Evolutionary conservation across 2,113 vertebrate species (phyloP).

Genomic region (Peromyscus maniculatus): DNA sequence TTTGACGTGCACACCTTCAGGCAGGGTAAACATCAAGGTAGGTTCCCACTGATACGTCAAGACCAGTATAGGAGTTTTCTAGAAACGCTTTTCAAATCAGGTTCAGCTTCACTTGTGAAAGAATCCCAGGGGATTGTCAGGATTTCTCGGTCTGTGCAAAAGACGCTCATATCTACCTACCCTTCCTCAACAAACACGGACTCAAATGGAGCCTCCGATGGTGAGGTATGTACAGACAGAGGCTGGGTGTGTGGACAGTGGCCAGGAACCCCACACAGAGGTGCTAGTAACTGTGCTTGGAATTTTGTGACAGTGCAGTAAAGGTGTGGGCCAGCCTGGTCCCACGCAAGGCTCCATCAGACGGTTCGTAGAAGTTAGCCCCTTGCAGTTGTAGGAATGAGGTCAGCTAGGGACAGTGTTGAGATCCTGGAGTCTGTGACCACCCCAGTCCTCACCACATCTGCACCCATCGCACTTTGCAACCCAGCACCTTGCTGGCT

Average conservation of each 20-base stretch:
- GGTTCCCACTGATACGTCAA: background rate
- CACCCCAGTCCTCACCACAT: background rate
- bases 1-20: background rate
- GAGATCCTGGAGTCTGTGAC: background rate
- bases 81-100: background rate
- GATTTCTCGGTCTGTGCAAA: background rate
- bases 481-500: background rate
- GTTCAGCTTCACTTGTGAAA: background rate
- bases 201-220: accelerated
- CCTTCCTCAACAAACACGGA: background rate
- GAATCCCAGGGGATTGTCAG: background rate
- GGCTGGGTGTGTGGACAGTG: background rate
- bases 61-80: background rate
- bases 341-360: background rate
- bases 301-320: background rate
- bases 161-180: background rate
- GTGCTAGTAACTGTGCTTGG: background rate
- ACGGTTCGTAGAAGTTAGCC: background rate
- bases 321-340: background rate
- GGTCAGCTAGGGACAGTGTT: background rate
- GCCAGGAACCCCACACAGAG: background rate
- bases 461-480: accelerated
- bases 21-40: background rate
- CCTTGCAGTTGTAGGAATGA: background rate
- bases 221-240: background rate